A percentile compares a stretch with the other conserved stretches of the same genome.
Conservation (phyloP, 1,140 invertebrate species). For the Paraescarpia echinospica region DNA sequence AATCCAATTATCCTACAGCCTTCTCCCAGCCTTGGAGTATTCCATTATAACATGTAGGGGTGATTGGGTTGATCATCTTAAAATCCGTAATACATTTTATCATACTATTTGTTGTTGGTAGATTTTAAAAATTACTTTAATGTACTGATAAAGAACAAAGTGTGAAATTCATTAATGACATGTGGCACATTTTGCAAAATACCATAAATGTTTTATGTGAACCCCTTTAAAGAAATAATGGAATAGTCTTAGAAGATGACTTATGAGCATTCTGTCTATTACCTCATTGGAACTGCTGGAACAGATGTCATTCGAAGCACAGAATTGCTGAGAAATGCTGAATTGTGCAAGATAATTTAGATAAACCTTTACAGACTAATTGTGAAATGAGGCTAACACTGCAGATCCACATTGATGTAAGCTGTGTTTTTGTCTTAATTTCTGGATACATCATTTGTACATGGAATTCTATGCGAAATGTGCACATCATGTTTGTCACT, state of each 20-base stretch:
- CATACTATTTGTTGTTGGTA: neutral
- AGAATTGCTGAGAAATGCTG: neutral
- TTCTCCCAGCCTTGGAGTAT: neutral
- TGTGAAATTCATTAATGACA: neutral
- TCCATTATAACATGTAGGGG: neutral
- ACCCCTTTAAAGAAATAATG: neutral
- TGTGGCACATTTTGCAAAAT: neutral
- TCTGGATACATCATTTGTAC: neutral
- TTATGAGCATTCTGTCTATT: neutral
- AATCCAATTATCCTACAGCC: neutral
- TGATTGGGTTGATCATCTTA: neutral
- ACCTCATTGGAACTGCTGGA: neutral
- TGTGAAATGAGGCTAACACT: neutral
- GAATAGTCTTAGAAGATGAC: neutral
- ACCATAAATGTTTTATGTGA: neutral
- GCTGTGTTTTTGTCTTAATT: neutral
- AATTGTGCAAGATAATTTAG: neutral
- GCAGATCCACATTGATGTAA: neutral
- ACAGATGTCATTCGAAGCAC: neutral
- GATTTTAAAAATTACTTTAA: neutral
- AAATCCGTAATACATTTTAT: neutral
- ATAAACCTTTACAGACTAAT: neutral
- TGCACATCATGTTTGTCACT: neutral
- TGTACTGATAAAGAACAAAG: neutral
- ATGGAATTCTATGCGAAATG: neutral